These are phyloP conservation scores for Pollenia angustigena DNA, from an alignment of 2,888 invertebrate genomes.

Conservation along the genomic window DNA sequence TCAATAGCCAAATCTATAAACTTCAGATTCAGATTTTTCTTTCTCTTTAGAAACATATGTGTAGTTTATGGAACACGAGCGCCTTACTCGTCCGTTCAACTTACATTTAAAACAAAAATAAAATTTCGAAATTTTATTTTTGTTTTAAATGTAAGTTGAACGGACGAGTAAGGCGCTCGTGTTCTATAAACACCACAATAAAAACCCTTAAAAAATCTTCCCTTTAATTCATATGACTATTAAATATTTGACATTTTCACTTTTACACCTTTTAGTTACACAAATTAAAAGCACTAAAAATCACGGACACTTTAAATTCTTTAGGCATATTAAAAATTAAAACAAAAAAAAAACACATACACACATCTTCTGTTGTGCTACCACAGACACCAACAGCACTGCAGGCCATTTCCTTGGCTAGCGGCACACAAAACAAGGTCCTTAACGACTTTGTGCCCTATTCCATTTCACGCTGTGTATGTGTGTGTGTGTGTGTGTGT, in stretches of 20 bases:
- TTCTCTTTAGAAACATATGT: too few species aligned
- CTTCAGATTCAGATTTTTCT: too few species aligned
- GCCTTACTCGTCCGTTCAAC: too few species aligned
- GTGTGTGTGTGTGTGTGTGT: neutral
- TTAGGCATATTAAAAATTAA: conserved; percentile 38
- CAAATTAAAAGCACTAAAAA: conserved; percentile 7
- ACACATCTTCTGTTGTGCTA: neutral
- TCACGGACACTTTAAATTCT: conserved; percentile 26
- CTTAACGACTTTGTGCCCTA: conserved; percentile 7
- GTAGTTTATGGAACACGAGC: too few species aligned
- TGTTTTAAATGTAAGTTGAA: too few species aligned
- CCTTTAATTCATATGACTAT: too few species aligned
- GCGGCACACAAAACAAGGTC: conserved; percentile 30
- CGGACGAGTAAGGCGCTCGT: too few species aligned
- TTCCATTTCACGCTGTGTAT: neutral
- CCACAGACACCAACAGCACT: neutral
- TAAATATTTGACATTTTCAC: conserved; percentile 4
- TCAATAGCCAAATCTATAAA: too few species aligned
- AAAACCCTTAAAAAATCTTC: too few species aligned
- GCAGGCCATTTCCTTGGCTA: conserved; percentile 13
- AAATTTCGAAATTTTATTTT: too few species aligned
- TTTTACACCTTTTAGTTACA: conserved; percentile 35
- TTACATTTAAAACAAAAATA: too few species aligned
- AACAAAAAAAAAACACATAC: neutral
- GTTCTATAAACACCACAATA: too few species aligned